Conservation (phyloP, 1,140 invertebrate genomes). For the Carposina sasakii region DNA sequence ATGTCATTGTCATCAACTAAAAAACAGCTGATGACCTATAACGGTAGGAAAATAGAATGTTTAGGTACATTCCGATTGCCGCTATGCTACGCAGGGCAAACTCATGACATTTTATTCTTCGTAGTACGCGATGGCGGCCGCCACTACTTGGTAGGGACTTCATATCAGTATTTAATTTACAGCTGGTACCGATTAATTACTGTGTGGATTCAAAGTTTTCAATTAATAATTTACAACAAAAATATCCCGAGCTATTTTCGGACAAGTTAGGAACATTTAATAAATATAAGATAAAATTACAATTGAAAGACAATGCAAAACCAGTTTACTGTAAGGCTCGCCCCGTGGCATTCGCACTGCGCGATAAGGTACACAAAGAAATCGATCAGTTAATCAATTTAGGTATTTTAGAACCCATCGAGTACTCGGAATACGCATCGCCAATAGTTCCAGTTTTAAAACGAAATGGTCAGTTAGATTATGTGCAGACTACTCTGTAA, state of each 20-base stretch:
- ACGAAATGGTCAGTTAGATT: not conserved
- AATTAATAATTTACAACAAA: not conserved
- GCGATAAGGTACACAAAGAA: not conserved
- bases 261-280: not conserved
- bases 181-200: not conserved
- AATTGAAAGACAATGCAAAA: not conserved
- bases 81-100: not conserved
- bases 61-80: not conserved
- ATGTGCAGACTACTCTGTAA: not conserved
- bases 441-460: not conserved
- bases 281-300: constrained; percentile 1
- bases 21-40: not conserved
- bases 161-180: not conserved
- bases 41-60: not conserved
- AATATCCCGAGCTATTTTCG: not conserved
- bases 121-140: not conserved
- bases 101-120: not conserved
- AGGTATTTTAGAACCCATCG: not conserved
- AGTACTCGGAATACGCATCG: not conserved
- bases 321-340: not conserved
- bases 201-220: not conserved
- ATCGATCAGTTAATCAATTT: not conserved
- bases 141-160: not conserved
- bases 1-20: not conserved
- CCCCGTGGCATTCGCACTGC: not conserved